Base-by-base conservation (phyloP, 2,797 vertebrate genomes). In the Acestrorhynchus altus region DNA sequence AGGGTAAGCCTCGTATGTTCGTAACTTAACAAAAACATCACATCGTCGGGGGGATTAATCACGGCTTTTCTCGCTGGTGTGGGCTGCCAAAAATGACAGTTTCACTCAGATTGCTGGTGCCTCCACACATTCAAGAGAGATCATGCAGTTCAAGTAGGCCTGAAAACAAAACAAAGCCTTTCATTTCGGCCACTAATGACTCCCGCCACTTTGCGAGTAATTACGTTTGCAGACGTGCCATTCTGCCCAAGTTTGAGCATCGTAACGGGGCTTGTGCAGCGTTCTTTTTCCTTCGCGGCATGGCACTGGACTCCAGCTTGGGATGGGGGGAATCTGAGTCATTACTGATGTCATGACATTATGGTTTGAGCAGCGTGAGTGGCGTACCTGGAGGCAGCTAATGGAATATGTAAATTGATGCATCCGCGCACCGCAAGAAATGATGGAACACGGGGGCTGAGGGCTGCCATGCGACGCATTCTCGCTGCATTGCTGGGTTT, bases 21-120 rank as follows among this genome's bases (percentile, higher is more conserved):
- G 81, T 86, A 71, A 83, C 76, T 68, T 75, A 83, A 89, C 82
- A 79, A 77, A 61, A 65, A 80, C 72, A 71, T 70, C 64, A 63
- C 80, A 68, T 78, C 81, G 86, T 87, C 84, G 83, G 76, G 84
- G 39, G 80, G 84, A 90, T 91, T 90, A 91, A 89, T 89, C 84
- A 83, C 74, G 59, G 47, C 66, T 74, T 79, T 73, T 76, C 16
- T 81, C 80, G 83, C 46, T 39, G 69, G 66, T 28, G 61, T 39
- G 64, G 39, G 15, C 57, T 72, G 71, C 82, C 80, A 75, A 71
- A 82, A 88, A 83, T 85, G 85, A 85, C 76, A 81, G 22, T 77
- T 72, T 81, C 82, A 72, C 72, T 82, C 31, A 15, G 76, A 80
- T 13, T n/a, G 77, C 73, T 81, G 84, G 35, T 35, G 42, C 35